Evolutionary conservation across 2,888 invertebrate species (phyloP).

Genomic region (Neria commutata): DNA sequence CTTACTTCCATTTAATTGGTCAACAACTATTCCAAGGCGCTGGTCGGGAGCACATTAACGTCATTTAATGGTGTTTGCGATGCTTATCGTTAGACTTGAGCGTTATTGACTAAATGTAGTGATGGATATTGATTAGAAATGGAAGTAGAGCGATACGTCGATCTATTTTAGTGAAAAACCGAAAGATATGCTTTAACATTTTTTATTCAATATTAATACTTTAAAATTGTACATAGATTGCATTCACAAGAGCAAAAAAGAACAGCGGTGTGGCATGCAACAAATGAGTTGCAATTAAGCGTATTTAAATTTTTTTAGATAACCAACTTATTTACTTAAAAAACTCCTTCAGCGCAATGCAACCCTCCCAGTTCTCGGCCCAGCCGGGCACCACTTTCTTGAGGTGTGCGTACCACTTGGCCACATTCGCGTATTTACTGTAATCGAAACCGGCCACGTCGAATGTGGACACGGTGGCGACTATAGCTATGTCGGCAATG

Average conservation of each 20-base stretch:
- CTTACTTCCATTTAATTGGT: too few species aligned
- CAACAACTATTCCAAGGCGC: too few species aligned
- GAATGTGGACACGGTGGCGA: conserved; percentile 72
- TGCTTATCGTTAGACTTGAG: too few species aligned
- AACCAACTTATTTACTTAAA: conserved; percentile 37
- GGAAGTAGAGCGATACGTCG: too few species aligned
- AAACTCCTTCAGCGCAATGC: conserved; percentile 65
- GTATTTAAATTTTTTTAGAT: conserved; percentile 27
- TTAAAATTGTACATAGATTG: conserved; percentile 22
- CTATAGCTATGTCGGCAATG: conserved; percentile 76
- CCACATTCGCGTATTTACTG: conserved; percentile 71
- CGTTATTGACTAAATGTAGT: too few species aligned
- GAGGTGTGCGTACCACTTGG: conserved; percentile 68
- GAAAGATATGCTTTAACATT: too few species aligned
- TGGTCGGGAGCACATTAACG: too few species aligned
- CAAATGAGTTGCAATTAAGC: conserved; percentile 29
- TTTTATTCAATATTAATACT: too few species aligned
- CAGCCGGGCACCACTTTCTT: conserved; percentile 68
- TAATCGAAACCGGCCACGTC: conserved; percentile 73
- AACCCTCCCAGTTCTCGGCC: conserved; percentile 67
- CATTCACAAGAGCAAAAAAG: conserved; percentile 22
- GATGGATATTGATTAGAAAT: too few species aligned
- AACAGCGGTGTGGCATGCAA: conserved; percentile 26
- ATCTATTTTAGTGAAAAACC: too few species aligned
- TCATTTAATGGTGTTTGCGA: too few species aligned